A percentile compares a stretch with the other conserved stretches of the same genome.
Evolutionary conservation across 2,888 invertebrate species (phyloP).

Genomic region (Cinara cedri): DNA sequence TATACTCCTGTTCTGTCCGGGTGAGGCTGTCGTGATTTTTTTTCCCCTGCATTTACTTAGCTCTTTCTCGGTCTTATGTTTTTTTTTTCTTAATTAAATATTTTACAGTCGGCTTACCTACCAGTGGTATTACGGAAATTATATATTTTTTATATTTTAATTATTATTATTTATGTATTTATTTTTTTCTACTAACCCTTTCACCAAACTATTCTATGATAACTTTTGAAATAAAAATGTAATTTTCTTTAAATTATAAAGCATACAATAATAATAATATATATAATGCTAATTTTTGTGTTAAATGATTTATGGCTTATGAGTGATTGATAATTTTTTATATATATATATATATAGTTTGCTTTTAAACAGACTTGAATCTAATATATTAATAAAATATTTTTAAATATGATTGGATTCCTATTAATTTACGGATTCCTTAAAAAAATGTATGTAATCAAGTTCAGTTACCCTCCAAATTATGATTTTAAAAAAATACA

Average conservation of each 20-base stretch:
- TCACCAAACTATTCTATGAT: constrained; percentile 57
- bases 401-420: neutral
- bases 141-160: constrained; percentile 51
- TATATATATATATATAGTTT: constrained; percentile 34
- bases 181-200: constrained; percentile 54
- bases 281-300: constrained; percentile 50
- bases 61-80: constrained; percentile 52
- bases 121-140: constrained; percentile 55
- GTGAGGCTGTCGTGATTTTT: constrained; percentile 55
- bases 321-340: constrained; percentile 56
- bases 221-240: constrained; percentile 47
- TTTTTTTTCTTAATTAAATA: constrained; percentile 31
- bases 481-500: neutral
- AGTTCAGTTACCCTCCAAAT: neutral
- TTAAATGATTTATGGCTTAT: constrained; percentile 50
- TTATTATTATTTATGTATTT: constrained; percentile 47
- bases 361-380: constrained; percentile 22
- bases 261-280: constrained; percentile 51
- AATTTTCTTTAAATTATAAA: constrained; percentile 32
- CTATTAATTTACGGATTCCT: neutral
- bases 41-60: constrained; percentile 50
- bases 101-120: constrained; percentile 57
- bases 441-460: neutral
- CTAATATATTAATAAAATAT: constrained; percentile 19
- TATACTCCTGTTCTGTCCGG: constrained; percentile 54